Evolutionary conservation across 2,797 vertebrate genomes (phyloP).

Genomic region (Sarcophilus harrisii): DNA sequence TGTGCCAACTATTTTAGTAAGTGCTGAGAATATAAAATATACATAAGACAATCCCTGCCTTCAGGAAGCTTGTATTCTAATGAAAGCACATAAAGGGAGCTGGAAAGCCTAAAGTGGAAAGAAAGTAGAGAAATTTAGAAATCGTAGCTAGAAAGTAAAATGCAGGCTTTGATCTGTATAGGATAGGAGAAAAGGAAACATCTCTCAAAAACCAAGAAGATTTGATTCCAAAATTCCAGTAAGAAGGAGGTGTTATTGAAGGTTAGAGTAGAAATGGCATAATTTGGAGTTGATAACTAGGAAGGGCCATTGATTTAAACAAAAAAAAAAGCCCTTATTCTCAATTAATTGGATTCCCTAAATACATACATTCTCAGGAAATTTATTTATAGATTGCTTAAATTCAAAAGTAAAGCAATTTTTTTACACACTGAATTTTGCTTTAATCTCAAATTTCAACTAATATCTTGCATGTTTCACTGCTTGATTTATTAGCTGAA

Average conservation of each 20-base stretch:
- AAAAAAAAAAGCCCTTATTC: background rate
- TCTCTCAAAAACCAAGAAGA: background rate
- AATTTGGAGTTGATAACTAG: background rate
- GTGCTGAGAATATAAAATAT: background rate
- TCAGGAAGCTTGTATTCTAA: background rate
- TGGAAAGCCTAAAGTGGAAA: background rate
- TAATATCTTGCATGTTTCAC: background rate
- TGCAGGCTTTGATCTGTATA: background rate
- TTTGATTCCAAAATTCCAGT: background rate
- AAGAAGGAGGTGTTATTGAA: background rate
- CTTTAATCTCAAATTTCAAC: slow-evolving; percentile 18
- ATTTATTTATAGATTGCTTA: background rate
- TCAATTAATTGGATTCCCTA: background rate
- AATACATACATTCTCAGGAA: background rate
- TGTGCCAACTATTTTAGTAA: background rate
- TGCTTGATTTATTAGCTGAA: background rate
- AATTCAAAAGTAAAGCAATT: background rate
- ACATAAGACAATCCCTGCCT: background rate
- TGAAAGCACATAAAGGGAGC: background rate
- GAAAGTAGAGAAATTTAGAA: background rate
- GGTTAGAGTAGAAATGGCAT: background rate
- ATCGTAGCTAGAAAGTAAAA: background rate
- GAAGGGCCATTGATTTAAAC: background rate
- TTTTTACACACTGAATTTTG: background rate
- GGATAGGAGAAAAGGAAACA: background rate